These are phyloP conservation scores for Asteroscopus sphinx DNA, from an alignment of 2,888 invertebrate species.

Conservation along the genomic window DNA sequence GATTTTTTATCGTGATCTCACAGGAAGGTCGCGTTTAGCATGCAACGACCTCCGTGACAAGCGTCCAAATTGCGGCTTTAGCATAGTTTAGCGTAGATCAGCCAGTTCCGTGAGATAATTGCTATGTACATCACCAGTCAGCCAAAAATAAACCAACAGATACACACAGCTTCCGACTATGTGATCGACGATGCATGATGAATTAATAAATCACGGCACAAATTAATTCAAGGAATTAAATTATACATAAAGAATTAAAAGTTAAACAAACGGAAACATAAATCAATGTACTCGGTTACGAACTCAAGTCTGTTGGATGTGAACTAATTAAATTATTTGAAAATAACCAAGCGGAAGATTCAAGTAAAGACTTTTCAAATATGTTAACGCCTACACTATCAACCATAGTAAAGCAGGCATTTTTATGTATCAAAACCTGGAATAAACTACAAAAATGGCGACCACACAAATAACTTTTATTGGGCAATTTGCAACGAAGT, in stretches of 20 bases:
- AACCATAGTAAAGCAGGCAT: background rate
- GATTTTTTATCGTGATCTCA: slow-evolving; percentile 71
- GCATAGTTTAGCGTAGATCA: slow-evolving; percentile 59
- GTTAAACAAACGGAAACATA: slow-evolving; percentile 14
- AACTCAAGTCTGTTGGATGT: background rate
- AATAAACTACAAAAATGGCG: slow-evolving; percentile 68
- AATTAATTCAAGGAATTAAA: slow-evolving; percentile 10
- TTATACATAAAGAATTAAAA: slow-evolving; percentile 10
- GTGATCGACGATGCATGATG: slow-evolving; percentile 13
- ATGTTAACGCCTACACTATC: background rate
- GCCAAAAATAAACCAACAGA: slow-evolving; percentile 39
- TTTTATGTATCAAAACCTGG: slow-evolving; percentile 5
- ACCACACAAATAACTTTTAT: slow-evolving; percentile 84
- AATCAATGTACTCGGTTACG: slow-evolving; percentile 12
- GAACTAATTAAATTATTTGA: background rate
- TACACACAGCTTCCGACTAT: slow-evolving; percentile 28
- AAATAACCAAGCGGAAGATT: background rate
- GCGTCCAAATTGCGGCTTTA: slow-evolving; percentile 70
- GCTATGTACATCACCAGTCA: slow-evolving; percentile 46
- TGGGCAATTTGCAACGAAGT: slow-evolving; percentile 81
- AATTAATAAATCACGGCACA: slow-evolving; percentile 24
- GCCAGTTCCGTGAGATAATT: slow-evolving; percentile 65
- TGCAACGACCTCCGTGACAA: slow-evolving; percentile 67
- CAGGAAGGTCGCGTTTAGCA: slow-evolving; percentile 69
- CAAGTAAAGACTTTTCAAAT: too few relatives aligned